Base-by-base conservation (phyloP, 2,113 vertebrate genomes). In the Rousettus leschenaultii region DNA sequence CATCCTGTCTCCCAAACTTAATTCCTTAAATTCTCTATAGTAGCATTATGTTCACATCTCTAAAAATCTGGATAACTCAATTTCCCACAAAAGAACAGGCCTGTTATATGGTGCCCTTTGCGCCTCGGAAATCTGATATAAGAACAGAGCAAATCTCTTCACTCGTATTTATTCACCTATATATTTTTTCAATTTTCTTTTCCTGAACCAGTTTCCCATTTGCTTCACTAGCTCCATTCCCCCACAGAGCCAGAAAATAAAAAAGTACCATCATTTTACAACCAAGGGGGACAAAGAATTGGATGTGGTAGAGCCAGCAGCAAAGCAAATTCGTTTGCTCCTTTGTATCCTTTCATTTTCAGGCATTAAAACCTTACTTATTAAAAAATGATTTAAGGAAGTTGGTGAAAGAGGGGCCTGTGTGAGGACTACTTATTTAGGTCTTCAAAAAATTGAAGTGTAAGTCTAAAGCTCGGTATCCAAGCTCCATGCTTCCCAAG, bases 231-330 rank as follows among this genome's bases (percentile, higher is more conserved):
- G 63, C 96, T 96, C 57, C 93, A n/a, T 74, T 80, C 84, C 83
- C 83, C 94, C 61, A 10, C 22, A 91, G 84, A 95, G 51, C 59
- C 75, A 86, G 93, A 96, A 96, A 96, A 85, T 93, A 96, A 98
- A 97, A 97, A 68, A 40, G 45, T 65, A 66, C 71, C 92, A 97
- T 94, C 66, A 91, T 97, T 97, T 97, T 93, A 95, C 66, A 77
- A 88, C 57, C 40, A 68, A 91, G 45, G 53, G 38, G 33, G n/a
- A 71, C 33, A 89, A 87, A 74, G 43, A 93, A 92, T 90, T 66
- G 84, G 35, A 95, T 92, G 66, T 86, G 18, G 63, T 65, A 15
- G 33, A 57, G 71, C 18, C 82, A 86, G 30, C 48, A 75, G 38
- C 61, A 78, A 89, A 73, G 86, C 6, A 53, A 73, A 96, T 70